A percentile compares a stretch with the other conserved stretches of the same genome.
Evolutionary conservation across 2,797 vertebrate species (phyloP).

Genomic region (Alosa sapidissima): DNA sequence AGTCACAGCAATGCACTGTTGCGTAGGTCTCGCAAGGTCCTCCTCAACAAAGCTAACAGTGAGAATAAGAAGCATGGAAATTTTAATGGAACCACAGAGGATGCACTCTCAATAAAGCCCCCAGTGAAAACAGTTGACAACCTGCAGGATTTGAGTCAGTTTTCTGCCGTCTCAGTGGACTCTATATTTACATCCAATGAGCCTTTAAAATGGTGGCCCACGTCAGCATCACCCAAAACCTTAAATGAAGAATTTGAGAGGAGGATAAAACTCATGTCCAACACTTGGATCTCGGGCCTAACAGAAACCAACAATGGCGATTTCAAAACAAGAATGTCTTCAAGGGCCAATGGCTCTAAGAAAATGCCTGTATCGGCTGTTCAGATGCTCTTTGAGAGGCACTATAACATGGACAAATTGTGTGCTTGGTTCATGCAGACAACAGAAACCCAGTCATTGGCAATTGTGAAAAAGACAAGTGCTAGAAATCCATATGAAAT

Average conservation of each 20-base stretch:
- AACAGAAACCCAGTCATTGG: conserved; percentile 94
- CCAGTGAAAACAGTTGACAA: conserved; percentile 50
- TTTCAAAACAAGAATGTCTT: conserved; percentile 50
- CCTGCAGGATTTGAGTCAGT: conserved; percentile 61
- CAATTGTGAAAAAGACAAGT: conserved; percentile 89
- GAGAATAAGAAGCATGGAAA: conserved; percentile 69
- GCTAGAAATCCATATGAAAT: conserved; percentile 85
- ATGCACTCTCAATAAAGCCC: conserved; percentile 55
- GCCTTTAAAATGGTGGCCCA: conserved; percentile 88
- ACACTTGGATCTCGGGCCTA: conserved; percentile 86
- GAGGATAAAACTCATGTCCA: conserved; percentile 85
- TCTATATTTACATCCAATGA: conserved; percentile 82
- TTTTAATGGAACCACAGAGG: conserved; percentile 56
- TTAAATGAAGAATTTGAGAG: conserved; percentile 85
- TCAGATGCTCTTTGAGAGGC: conserved; percentile 89
- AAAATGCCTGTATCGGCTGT: conserved; percentile 77
- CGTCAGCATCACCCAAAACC: conserved; percentile 79
- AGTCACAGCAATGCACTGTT: conserved; percentile 83
- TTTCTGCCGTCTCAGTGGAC: conserved; percentile 79
- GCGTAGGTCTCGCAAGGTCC: conserved; percentile 82
- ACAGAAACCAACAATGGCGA: conserved; percentile 66
- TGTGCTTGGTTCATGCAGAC: conserved; percentile 98
- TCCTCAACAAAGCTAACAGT: conserved; percentile 80
- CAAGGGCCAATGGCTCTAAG: conserved; percentile 58
- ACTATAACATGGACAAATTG: conserved; percentile 88